These are phyloP conservation scores for Deilephila elpenor DNA, from an alignment of 2,888 invertebrate genomes.

Conservation along the genomic window DNA sequence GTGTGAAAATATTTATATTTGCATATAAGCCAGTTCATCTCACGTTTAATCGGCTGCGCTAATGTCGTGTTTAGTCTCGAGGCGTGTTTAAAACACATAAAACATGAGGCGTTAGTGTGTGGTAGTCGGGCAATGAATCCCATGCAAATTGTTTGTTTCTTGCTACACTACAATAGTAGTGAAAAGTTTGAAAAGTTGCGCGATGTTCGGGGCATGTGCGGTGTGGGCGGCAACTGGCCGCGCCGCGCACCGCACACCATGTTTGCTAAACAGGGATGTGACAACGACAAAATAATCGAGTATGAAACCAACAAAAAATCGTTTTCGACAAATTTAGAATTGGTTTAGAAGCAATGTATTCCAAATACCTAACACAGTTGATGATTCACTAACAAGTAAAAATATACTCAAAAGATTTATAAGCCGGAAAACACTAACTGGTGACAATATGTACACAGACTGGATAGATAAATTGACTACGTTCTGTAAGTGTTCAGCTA, in stretches of 20 bases:
- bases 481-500: neutral
- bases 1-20: conserved; percentile 22
- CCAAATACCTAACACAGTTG: too few species aligned
- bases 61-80: conserved; percentile 62
- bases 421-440: too few species aligned
- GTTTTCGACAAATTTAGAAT: neutral
- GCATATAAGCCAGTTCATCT: conserved; percentile 11
- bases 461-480: too few species aligned
- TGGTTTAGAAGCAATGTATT: neutral
- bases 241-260: conserved; percentile 11
- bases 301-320: neutral
- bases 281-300: neutral
- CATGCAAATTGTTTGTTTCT: conserved; percentile 51
- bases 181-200: conserved; percentile 56
- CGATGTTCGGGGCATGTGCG: conserved; percentile 45
- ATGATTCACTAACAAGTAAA: too few species aligned
- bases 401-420: too few species aligned
- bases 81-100: conserved; percentile 38
- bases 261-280: neutral
- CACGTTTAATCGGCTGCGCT: conserved; percentile 39
- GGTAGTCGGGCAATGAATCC: conserved; percentile 35
- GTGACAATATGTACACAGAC: too few species aligned
- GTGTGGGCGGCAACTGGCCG: conserved; percentile 41
- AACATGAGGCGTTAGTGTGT: neutral
- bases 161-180: conserved; percentile 47